phyloP scores from a whole-genome alignment of 2,888 invertebrate species.

The Ophion obscuratus region DNA sequence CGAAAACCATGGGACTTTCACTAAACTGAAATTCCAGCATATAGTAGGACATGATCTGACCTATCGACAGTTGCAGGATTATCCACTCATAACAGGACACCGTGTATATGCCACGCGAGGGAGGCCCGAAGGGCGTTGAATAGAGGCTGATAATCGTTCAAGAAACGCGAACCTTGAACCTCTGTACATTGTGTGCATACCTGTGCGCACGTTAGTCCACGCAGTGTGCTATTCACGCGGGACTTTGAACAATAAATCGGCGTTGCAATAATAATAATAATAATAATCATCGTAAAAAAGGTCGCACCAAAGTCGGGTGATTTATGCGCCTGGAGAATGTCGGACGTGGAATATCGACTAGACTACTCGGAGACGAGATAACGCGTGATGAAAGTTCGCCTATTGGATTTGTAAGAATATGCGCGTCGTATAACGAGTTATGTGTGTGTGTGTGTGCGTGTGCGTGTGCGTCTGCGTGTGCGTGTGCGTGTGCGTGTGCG shows the following conservation, averaged over 20 bases:
- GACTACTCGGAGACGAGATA: background rate
- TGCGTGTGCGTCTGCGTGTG: too few relatives aligned
- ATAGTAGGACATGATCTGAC: too few relatives aligned
- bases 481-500: too few relatives aligned
- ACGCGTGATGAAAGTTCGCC: background rate
- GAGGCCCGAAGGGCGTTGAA: background rate
- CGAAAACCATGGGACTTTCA: too few relatives aligned
- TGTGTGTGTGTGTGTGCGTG: background rate
- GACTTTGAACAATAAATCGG: background rate
- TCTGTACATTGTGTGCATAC: background rate
- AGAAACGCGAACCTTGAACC: background rate
- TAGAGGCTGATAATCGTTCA: background rate
- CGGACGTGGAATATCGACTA: background rate
- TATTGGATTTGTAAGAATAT: background rate
- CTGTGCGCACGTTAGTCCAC: background rate
- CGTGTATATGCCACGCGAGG: background rate
- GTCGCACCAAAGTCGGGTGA: background rate
- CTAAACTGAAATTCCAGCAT: too few relatives aligned
- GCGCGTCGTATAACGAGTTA: background rate
- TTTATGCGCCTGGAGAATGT: background rate
- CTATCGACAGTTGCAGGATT: too few relatives aligned
- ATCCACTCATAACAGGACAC: too few relatives aligned
- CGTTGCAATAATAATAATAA: background rate
- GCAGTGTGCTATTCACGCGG: background rate
- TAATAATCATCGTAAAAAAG: background rate